These are phyloP conservation scores for Protaetia brevitarsis DNA, from an alignment of 1,140 invertebrate species.

Conservation along the genomic window DNA sequence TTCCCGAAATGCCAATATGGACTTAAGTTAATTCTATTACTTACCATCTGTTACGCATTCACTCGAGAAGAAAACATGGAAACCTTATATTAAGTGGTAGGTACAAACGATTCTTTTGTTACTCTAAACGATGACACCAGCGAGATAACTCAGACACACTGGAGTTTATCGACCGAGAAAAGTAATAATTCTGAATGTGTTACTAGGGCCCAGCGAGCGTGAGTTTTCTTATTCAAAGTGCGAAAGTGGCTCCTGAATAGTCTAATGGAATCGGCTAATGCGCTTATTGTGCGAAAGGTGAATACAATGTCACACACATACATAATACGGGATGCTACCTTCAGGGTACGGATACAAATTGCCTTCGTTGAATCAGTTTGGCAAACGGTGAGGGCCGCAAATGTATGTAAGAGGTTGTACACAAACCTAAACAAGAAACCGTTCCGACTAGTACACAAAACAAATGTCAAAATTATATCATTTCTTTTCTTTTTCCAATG, in stretches of 20 bases:
- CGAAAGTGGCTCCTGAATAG: constrained; percentile 6
- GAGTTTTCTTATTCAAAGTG: background rate
- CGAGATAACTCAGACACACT: background rate
- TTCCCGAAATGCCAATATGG: background rate
- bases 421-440: no score
- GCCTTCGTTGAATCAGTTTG: background rate
- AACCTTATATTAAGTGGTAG: background rate
- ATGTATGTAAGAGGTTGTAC: no score
- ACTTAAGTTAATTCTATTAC: background rate
- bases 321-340: constrained; percentile 20
- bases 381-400: background rate
- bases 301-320: constrained; percentile 10
- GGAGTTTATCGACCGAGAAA: constrained; percentile 6
- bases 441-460: no score
- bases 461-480: no score
- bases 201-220: background rate
- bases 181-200: background rate
- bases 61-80: background rate
- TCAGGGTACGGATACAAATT: background rate
- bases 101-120: background rate
- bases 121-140: background rate
- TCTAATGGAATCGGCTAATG: constrained; percentile 26
- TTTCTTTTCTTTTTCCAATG: no score
- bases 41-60: background rate
- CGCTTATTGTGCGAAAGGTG: constrained; percentile 23